Conservation (phyloP, 2,888 invertebrate genomes). For the Cistogaster globosa region DNA sequence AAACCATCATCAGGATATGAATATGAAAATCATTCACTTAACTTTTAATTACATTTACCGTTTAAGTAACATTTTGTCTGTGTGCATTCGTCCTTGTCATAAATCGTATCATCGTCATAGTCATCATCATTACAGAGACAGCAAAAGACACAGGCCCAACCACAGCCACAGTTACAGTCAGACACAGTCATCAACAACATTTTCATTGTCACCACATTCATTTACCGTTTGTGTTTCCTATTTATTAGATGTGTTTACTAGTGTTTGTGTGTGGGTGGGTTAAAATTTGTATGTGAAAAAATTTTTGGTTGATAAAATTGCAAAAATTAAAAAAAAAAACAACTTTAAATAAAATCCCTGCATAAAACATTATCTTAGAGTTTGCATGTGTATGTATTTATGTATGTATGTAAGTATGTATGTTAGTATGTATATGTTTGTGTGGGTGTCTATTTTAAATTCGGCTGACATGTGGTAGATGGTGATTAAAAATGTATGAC, state of each 20-base stretch:
- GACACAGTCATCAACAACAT: not conserved
- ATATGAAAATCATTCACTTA: slow-evolving; percentile 69
- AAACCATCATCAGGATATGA: slow-evolving; percentile 34
- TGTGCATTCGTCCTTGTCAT: slow-evolving; percentile 61
- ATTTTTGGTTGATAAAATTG: slow-evolving; percentile 47
- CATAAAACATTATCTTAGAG: not conserved
- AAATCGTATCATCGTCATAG: slow-evolving; percentile 59
- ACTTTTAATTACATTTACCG: slow-evolving; percentile 73
- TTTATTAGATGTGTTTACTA: slow-evolving; percentile 20
- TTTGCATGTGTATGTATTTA: no score
- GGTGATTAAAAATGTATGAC: slow-evolving; percentile 50
- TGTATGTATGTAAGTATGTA: no score
- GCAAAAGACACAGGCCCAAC: slow-evolving; percentile 7
- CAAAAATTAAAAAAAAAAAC: slow-evolving; percentile 30
- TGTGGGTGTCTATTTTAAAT: slow-evolving; percentile 11
- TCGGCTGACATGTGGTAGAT: slow-evolving; percentile 22
- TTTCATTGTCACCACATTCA: slow-evolving; percentile 44
- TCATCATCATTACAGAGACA: slow-evolving; percentile 44
- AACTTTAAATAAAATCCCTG: slow-evolving; percentile 20
- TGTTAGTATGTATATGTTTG: no score
- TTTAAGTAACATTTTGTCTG: slow-evolving; percentile 66
- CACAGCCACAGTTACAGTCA: slow-evolving; percentile 1
- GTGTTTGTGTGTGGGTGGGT: not conserved
- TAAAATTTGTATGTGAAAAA: slow-evolving; percentile 17
- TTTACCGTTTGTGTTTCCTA: slow-evolving; percentile 55